These are phyloP conservation scores for Acleris holmiana DNA, from an alignment of 2,888 invertebrate genomes.

Conservation along the genomic window DNA sequence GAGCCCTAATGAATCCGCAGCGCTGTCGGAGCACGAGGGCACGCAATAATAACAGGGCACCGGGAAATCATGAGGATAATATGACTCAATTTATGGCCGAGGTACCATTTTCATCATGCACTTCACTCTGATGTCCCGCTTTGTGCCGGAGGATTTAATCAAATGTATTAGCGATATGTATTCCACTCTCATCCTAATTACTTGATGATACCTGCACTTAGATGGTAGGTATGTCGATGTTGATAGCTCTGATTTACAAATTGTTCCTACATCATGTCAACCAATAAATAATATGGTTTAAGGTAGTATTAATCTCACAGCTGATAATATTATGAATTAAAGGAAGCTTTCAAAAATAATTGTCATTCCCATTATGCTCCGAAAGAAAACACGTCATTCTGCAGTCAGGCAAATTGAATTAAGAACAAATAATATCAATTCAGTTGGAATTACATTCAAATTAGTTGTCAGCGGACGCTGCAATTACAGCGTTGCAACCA, in stretches of 20 bases:
- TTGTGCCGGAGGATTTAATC: conserved; percentile 18
- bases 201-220: no score
- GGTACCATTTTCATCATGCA: conserved; percentile 39
- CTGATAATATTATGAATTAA: no score
- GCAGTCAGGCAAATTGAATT: conserved; percentile 37
- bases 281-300: no score
- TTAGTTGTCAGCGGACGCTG: conserved; percentile 63
- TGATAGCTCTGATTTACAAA: neutral
- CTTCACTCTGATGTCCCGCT: conserved; percentile 16
- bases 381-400: neutral
- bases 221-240: neutral
- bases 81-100: conserved; percentile 45
- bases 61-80: conserved; percentile 48
- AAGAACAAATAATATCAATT: conserved; percentile 54
- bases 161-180: conserved; percentile 6
- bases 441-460: conserved; percentile 68
- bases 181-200: neutral
- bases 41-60: conserved; percentile 48
- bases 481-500: conserved; percentile 67
- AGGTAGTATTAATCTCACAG: no score
- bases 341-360: no score
- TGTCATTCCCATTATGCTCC: no score
- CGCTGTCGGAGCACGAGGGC: conserved; percentile 53
- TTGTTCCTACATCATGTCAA: no score
- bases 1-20: conserved; percentile 56